Evolutionary conservation across 2,113 vertebrate genomes (phyloP).

Genomic region (Nanger granti): DNA sequence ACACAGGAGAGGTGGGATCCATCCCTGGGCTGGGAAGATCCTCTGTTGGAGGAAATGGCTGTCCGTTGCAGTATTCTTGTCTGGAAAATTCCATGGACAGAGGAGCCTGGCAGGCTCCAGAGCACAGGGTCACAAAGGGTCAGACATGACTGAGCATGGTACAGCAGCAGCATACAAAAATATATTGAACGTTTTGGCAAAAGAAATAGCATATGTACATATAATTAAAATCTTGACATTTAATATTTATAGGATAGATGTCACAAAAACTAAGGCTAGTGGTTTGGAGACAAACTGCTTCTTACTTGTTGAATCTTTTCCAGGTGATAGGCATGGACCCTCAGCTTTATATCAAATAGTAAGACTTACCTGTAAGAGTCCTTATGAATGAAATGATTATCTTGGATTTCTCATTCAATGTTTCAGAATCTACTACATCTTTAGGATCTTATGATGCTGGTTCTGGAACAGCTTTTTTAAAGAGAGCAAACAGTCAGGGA

Average conservation of each 20-base stretch:
- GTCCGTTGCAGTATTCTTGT: not conserved
- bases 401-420: not conserved
- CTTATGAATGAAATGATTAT: slow-evolving; percentile 47
- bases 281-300: not conserved
- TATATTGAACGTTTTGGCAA: not conserved
- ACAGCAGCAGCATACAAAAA: not conserved
- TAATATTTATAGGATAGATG: not conserved
- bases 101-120: not conserved
- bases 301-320: not conserved
- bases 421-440: slow-evolving; percentile 5
- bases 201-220: not conserved
- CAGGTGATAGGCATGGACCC: not conserved
- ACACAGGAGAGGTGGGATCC: not conserved
- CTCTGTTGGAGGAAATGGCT: not conserved
- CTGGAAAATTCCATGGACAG: not conserved
- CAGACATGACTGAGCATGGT: not conserved
- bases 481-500: not conserved
- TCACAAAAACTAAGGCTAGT: not conserved
- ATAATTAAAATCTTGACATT: not conserved
- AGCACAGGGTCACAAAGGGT: not conserved
- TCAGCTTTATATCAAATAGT: not conserved
- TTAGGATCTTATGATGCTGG: not conserved
- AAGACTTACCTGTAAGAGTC: slow-evolving; percentile 45
- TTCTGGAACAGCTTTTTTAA: not conserved
- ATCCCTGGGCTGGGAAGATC: not conserved